Base-by-base conservation (phyloP, 2,113 vertebrate species). In the Malurus melanocephalus region DNA sequence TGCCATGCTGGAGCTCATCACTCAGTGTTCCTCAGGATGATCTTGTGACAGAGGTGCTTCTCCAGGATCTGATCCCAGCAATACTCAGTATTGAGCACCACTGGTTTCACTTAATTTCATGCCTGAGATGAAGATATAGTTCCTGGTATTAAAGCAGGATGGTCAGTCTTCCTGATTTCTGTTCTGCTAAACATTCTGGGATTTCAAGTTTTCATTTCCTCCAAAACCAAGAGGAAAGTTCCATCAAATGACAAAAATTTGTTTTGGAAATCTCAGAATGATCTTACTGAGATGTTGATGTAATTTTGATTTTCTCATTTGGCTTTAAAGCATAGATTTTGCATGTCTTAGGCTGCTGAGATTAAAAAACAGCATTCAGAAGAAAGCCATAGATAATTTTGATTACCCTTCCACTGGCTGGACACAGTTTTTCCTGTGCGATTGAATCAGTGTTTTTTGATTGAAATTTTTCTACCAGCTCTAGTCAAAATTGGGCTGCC, bases 381-480 rank as follows among this genome's bases (percentile, higher is more conserved):
- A 92, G 88, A 76, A 90, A 94, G 52, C 32, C 48, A 85, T 78
- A 82, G 74, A 87, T 90, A 95, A 92, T 93, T 95, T 62, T 91
- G 83, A 93, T 94, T 92, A 62, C 24, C 33, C 35, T 76, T 92
- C 51, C 62, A 85, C 43, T 65, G 61, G 46, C 74, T 16, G 7
- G 72, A 59, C 1, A 6, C 43, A 42, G n/a, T 80, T 84, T 86
- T 81, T 91, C 42, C 52, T 82, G 23, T 73, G 71, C 0, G 1
- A 81, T 60, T 88, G 95, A 92, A 94, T 88, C 77, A 92, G 93
- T 88, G 79, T 59, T 87, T 93, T 90, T 93, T 57, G 61, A 81
- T 67, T 65, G 69, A 88, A 88, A 74, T 35, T 75, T 79, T 84
- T 87, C 74, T 35, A 73, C 62, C 3, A 1, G 33, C n/a, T 69